A percentile compares a stretch with the other conserved stretches of the same genome.
phyloP scores from a whole-genome alignment of 1,140 invertebrate genomes.

The Gonatopus flavifemur region DNA sequence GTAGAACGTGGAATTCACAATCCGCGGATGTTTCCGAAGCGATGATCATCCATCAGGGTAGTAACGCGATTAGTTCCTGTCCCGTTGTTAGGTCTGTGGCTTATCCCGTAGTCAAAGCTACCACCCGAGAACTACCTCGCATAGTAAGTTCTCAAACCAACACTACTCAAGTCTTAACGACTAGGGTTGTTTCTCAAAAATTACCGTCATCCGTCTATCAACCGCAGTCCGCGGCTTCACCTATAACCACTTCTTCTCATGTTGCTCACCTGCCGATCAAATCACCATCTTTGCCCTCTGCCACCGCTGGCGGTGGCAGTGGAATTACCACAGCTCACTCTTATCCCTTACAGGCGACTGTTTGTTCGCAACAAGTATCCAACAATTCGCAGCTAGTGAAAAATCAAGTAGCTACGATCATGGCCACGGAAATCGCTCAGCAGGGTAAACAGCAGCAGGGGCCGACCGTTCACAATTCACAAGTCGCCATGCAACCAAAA shows the following conservation, averaged over 20 bases:
- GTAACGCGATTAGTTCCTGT: slow-evolving; percentile 9
- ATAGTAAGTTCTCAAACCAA: slow-evolving; percentile 28
- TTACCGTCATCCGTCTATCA: slow-evolving; percentile 9
- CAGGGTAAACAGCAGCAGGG: slow-evolving; percentile 13
- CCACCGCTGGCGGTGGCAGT: slow-evolving; percentile 7
- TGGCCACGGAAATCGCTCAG: slow-evolving; percentile 1
- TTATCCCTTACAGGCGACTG: slow-evolving; percentile 16
- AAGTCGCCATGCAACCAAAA: slow-evolving; percentile 16
- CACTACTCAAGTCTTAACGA: slow-evolving; percentile 31
- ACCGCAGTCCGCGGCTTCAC: background rate
- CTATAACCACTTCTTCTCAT: slow-evolving; percentile 12
- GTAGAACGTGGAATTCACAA: too few species aligned
- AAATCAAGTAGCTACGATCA: slow-evolving; percentile 12
- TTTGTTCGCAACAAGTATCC: slow-evolving; percentile 17
- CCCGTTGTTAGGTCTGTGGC: slow-evolving; percentile 23
- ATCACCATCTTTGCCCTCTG: slow-evolving; percentile 15
- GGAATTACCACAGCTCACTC: background rate
- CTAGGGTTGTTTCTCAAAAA: slow-evolving; percentile 35
- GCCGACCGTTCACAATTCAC: slow-evolving; percentile 4
- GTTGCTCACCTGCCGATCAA: slow-evolving; percentile 20
- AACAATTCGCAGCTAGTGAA: slow-evolving; percentile 13
- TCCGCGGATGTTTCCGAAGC: too few species aligned
- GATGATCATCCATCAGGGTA: background rate
- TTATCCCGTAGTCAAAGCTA: slow-evolving; percentile 28
- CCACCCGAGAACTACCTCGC: slow-evolving; percentile 21